Evolutionary conservation across 2,888 invertebrate genomes (phyloP).

Genomic region (Agonopterix subpropinquella): DNA sequence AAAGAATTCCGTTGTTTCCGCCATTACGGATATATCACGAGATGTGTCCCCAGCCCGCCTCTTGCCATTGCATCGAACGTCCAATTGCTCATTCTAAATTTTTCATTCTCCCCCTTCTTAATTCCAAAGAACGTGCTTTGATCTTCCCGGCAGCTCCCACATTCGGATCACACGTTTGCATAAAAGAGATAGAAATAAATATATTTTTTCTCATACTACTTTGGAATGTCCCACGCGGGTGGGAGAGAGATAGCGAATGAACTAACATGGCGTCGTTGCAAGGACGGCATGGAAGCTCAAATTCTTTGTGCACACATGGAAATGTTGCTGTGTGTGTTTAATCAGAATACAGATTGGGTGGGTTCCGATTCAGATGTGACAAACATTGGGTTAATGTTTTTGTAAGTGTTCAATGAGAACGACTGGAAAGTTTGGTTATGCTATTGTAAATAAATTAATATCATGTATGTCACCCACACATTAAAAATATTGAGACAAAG

Average conservation of each 20-base stretch:
- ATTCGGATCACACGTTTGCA: conserved; percentile 18
- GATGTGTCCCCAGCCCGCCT: conserved; percentile 13
- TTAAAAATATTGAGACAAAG: too few relatives aligned
- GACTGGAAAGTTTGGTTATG: too few relatives aligned
- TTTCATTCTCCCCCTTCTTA: conserved; percentile 65
- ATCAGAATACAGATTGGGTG: conserved; percentile 40
- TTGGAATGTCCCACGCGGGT: conserved; percentile 8
- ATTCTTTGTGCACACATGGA: conserved; percentile 54
- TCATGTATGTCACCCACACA: too few relatives aligned
- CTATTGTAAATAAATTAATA: too few relatives aligned
- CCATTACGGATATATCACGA: conserved; percentile 30
- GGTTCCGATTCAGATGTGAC: conserved; percentile 33
- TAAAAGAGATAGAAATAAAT: conserved; percentile 39
- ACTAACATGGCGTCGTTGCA: conserved; percentile 64
- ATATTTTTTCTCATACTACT: conserved; percentile 27
- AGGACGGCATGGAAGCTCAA: conserved; percentile 43
- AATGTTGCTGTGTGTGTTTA: conserved; percentile 36
- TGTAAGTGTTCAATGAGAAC: too few relatives aligned
- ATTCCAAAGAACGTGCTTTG: conserved; percentile 54
- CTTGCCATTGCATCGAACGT: too few relatives aligned
- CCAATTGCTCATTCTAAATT: conserved; percentile 41
- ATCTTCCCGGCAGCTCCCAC: conserved; percentile 20
- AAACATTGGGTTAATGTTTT: conserved; percentile 28
- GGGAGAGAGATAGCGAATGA: conserved; percentile 41
- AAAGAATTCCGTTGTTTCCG: conserved; percentile 14